These are phyloP conservation scores for Erannis defoliaria DNA, from an alignment of 2,888 invertebrate species.

Conservation along the genomic window DNA sequence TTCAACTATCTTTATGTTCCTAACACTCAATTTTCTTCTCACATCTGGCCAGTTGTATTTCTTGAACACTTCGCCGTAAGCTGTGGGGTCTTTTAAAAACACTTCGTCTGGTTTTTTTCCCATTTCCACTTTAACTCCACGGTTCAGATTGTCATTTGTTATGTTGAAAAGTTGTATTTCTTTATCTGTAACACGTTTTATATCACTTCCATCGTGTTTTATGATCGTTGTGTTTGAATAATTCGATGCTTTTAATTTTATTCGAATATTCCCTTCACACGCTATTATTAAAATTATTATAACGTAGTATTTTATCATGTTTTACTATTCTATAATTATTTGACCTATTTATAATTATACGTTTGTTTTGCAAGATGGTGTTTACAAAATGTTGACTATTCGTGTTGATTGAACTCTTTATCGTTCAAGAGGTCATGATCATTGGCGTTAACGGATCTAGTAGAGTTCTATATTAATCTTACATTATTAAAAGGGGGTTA, in stretches of 20 bases:
- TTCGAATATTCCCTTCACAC: conserved; percentile 54
- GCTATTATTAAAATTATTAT: conserved; percentile 24
- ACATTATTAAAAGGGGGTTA: no score
- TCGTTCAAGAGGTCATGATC: conserved; percentile 31
- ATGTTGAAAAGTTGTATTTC: conserved; percentile 68
- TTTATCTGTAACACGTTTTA: conserved; percentile 59
- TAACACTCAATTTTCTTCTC: conserved; percentile 55
- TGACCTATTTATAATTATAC: neutral
- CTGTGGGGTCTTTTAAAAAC: conserved; percentile 69
- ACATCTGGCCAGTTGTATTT: conserved; percentile 67
- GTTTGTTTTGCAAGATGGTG: conserved; percentile 16
- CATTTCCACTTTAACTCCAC: conserved; percentile 62
- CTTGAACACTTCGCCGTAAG: conserved; percentile 61
- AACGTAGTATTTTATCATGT: conserved; percentile 21
- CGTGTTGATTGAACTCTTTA: conserved; percentile 29
- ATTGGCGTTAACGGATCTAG: neutral
- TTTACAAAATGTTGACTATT: conserved; percentile 1
- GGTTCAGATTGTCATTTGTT: conserved; percentile 63
- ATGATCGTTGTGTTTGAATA: conserved; percentile 50
- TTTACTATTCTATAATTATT: neutral
- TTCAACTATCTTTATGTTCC: conserved; percentile 57
- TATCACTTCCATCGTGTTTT: conserved; percentile 53
- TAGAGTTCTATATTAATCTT: no score
- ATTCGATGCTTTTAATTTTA: conserved; percentile 58
- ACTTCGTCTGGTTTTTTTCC: conserved; percentile 65